A percentile compares a stretch with the other conserved stretches of the same genome.
phyloP scores from a whole-genome alignment of 1,140 invertebrate species.

The Meloidogyne hapla region DNA sequence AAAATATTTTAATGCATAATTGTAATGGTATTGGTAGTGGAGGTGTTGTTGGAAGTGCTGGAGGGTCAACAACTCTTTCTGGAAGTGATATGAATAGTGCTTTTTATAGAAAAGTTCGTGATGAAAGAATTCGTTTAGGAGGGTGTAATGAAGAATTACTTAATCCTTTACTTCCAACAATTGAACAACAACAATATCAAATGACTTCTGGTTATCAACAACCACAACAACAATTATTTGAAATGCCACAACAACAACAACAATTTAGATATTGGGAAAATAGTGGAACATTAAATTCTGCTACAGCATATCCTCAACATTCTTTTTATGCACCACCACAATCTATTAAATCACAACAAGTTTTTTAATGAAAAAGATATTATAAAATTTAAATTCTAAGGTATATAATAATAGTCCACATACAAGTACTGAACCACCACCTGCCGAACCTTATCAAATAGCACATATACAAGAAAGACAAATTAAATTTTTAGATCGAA shows the following conservation, averaged over 20 bases:
- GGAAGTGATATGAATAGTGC: conserved; percentile 48
- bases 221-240: conserved; percentile 25
- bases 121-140: conserved; percentile 26
- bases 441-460: conserved; percentile 48
- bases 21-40: conserved; percentile 10
- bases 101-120: conserved; percentile 45
- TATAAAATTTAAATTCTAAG: background rate
- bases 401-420: conserved; percentile 37
- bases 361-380: background rate
- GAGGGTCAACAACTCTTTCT: background rate
- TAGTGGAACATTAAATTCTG: background rate
- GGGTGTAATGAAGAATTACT: conserved; percentile 24
- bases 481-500: conserved; percentile 35
- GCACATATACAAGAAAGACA: conserved; percentile 46
- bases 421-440: conserved; percentile 47
- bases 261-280: conserved; percentile 9
- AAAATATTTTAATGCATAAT: conserved; percentile 21
- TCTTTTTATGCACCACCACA: background rate
- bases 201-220: conserved; percentile 22
- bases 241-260: conserved; percentile 24
- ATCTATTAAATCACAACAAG: background rate
- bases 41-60: background rate
- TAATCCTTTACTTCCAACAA: conserved; percentile 29
- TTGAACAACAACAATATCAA: conserved; percentile 2
- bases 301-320: conserved; percentile 9